Evolutionary conservation across 2,797 vertebrate genomes (phyloP).

Genomic region (Lithobates pipiens): DNA sequence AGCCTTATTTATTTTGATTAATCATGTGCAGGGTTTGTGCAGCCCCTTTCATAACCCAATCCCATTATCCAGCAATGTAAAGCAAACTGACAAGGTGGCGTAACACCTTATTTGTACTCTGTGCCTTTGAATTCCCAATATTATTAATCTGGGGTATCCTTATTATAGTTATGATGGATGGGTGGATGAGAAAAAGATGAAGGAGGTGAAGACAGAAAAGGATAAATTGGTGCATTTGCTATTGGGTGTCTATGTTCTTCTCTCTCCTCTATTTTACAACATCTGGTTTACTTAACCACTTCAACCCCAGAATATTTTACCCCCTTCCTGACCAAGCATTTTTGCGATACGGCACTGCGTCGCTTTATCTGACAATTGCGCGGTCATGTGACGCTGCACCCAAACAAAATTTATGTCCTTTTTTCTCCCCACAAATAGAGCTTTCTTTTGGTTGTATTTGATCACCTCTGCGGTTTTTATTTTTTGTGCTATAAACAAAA

Average conservation of each 20-base stretch:
- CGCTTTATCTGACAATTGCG: too few species aligned
- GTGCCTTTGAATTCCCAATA: slow-evolving; percentile 10
- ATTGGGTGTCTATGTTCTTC: not conserved
- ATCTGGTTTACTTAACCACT: not conserved
- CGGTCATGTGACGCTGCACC: too few species aligned
- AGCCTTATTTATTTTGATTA: slow-evolving; percentile 41
- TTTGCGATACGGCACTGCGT: too few species aligned
- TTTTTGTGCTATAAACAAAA: too few species aligned
- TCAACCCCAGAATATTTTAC: too few species aligned
- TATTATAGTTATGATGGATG: slow-evolving; percentile 26
- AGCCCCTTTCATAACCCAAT: slow-evolving; percentile 4
- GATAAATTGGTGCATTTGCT: not conserved
- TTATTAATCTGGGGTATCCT: not conserved
- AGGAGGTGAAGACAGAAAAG: not conserved
- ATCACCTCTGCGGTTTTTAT: too few species aligned
- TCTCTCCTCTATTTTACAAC: not conserved
- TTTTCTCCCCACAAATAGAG: too few species aligned
- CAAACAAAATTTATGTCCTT: too few species aligned
- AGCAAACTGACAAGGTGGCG: not conserved
- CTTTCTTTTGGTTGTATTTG: too few species aligned
- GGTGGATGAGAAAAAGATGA: not conserved
- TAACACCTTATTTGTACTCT: not conserved
- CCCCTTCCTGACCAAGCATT: too few species aligned
- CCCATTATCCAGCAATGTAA: not conserved
- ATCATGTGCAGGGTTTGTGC: not conserved